phyloP scores from a whole-genome alignment of 2,888 invertebrate genomes.

The Trissolcus japonicus region DNA sequence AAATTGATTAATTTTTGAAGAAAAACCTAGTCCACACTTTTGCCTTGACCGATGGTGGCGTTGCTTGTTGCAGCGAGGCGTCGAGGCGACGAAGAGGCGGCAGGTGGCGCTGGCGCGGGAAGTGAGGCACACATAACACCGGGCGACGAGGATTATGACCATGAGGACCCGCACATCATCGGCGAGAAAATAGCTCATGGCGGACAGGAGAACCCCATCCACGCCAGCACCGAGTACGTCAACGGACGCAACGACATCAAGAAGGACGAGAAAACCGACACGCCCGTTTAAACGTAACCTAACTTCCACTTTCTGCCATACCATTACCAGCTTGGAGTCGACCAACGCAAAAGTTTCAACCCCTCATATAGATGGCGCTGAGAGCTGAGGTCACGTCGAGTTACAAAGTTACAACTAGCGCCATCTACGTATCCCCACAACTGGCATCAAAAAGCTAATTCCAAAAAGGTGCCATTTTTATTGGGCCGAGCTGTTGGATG shows the following conservation, averaged over 20 bases:
- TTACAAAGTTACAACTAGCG: not conserved
- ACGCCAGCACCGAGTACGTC: conserved; percentile 80
- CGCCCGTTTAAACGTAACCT: conserved; percentile 77
- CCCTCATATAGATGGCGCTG: conserved; percentile 14
- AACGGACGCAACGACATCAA: conserved; percentile 79
- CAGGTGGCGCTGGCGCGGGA: conserved; percentile 80
- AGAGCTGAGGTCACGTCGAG: not conserved
- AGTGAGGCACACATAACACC: conserved; percentile 81
- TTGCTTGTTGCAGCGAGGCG: conserved; percentile 76
- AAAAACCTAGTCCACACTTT: conserved; percentile 61
- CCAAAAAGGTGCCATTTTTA: too few species aligned
- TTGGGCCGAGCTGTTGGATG: too few species aligned
- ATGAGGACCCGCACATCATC: conserved; percentile 73
- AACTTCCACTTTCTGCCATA: conserved; percentile 43
- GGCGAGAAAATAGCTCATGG: conserved; percentile 74
- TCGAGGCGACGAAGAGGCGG: conserved; percentile 78
- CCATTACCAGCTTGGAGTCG: conserved; percentile 14
- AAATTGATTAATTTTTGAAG: not conserved
- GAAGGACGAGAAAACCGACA: conserved; percentile 79
- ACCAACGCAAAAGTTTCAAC: conserved; percentile 1
- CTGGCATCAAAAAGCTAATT: too few species aligned
- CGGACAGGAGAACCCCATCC: conserved; percentile 75
- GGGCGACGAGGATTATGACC: conserved; percentile 76
- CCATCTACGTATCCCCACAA: not conserved
- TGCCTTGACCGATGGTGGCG: conserved; percentile 76